These are phyloP conservation scores for Dynastes maya DNA, from an alignment of 2,888 invertebrate species.

Conservation along the genomic window DNA sequence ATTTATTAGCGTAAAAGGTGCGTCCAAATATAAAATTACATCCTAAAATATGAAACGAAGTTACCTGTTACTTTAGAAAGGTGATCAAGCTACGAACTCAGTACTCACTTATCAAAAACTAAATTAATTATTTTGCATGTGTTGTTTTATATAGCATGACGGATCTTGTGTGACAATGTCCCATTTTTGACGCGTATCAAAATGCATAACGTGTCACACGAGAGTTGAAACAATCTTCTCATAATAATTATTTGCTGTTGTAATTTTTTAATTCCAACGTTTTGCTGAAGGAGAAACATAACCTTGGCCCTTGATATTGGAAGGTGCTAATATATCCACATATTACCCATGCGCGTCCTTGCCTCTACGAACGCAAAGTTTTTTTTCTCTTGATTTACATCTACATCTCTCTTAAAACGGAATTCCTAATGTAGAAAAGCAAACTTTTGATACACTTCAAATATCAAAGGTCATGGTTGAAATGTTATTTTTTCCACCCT, in stretches of 20 bases:
- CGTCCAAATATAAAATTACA: too few species aligned
- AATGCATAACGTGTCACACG: slow-evolving; percentile 14
- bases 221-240: slow-evolving; percentile 5
- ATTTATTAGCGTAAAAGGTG: too few species aligned
- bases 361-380: neutral
- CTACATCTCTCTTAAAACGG: neutral
- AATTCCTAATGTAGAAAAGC: neutral
- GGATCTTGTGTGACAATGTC: slow-evolving; percentile 20
- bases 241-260: slow-evolving; percentile 26
- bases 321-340: neutral
- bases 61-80: too few species aligned
- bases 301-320: neutral
- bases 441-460: neutral
- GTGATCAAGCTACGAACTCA: neutral
- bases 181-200: slow-evolving; percentile 30
- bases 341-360: neutral
- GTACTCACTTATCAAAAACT: neutral
- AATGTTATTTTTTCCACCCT: neutral
- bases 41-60: too few species aligned
- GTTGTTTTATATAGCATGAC: slow-evolving; percentile 29
- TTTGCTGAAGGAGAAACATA: neutral
- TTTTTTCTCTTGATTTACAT: neutral
- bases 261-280: neutral
- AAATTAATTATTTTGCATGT: slow-evolving; percentile 23
- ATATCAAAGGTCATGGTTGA: slow-evolving; percentile 1